A percentile compares a stretch with the other conserved stretches of the same genome.
Evolutionary conservation across 1,140 invertebrate species (phyloP).

Genomic region (Leptonema lineaticorne): DNA sequence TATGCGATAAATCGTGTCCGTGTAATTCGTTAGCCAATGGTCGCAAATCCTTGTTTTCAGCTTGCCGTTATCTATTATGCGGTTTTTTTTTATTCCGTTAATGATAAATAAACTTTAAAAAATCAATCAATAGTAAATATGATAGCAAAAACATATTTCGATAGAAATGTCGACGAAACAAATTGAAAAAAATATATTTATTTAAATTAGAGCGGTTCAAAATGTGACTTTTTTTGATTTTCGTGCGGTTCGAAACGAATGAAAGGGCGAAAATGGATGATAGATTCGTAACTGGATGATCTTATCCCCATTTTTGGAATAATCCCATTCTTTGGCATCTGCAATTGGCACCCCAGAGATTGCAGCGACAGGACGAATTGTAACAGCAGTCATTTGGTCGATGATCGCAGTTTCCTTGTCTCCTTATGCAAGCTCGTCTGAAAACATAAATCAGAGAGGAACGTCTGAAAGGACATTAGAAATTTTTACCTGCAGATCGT

Average conservation of each 20-base stretch:
- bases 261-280: too few species aligned
- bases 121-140: not conserved
- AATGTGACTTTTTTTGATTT: too few species aligned
- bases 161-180: not conserved
- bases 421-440: conserved; percentile 79
- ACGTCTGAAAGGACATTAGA: conserved; percentile 69
- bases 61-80: too few species aligned
- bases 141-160: not conserved
- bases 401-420: conserved; percentile 81
- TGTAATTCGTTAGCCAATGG: conserved; percentile 38
- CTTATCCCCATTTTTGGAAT: conserved; percentile 86
- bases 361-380: conserved; percentile 83
- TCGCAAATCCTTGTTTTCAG: conserved; percentile 32
- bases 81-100: conserved; percentile 23
- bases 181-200: not conserved
- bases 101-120: not conserved
- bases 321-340: conserved; percentile 85
- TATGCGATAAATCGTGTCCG: conserved; percentile 37
- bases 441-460: conserved; percentile 84
- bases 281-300: not conserved
- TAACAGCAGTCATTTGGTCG: conserved; percentile 83
- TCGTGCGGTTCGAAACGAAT: too few species aligned
- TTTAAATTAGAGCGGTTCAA: too few species aligned
- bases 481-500: conserved; percentile 19
- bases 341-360: conserved; percentile 89